Conservation (phyloP, 2,797 vertebrate genomes). For the Scomberomorus guttatus region DNA sequence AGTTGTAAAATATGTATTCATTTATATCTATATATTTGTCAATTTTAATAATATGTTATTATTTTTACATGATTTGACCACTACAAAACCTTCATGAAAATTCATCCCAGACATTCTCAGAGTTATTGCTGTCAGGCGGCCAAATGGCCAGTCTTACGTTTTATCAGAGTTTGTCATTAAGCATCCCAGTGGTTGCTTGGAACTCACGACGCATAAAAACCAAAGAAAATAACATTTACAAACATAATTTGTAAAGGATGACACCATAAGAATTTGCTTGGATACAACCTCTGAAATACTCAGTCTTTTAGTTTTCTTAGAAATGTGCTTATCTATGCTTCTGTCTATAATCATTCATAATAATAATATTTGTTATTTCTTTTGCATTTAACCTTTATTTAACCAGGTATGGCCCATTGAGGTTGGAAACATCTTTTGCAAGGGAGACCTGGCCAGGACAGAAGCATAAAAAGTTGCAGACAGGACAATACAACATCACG, state of each 20-base stretch:
- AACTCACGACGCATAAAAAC: slow-evolving; percentile 73
- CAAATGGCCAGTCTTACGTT: slow-evolving; percentile 71
- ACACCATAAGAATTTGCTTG: slow-evolving; percentile 62
- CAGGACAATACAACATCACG: no score
- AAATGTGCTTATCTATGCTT: not conserved
- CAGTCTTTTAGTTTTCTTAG: not conserved
- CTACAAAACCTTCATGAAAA: slow-evolving; percentile 56
- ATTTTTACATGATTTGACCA: not conserved
- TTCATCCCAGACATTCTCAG: slow-evolving; percentile 66
- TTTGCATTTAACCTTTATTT: not conserved
- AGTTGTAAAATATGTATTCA: not conserved
- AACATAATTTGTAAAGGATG: slow-evolving; percentile 55
- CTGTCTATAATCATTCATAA: not conserved
- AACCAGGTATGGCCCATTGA: no score
- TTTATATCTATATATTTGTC: not conserved
- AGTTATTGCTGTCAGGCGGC: slow-evolving; percentile 51
- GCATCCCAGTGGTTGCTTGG: slow-evolving; percentile 70
- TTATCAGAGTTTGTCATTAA: slow-evolving; percentile 67
- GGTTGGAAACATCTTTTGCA: no score
- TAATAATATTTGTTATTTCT: not conserved
- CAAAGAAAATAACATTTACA: slow-evolving; percentile 75
- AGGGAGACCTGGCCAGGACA: no score
- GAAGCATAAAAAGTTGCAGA: no score
- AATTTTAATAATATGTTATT: not conserved
- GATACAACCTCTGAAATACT: slow-evolving; percentile 49